Evolutionary conservation across 92 coral and sea anemone genomes (phyloP).

Genomic region (Porites divaricata): DNA sequence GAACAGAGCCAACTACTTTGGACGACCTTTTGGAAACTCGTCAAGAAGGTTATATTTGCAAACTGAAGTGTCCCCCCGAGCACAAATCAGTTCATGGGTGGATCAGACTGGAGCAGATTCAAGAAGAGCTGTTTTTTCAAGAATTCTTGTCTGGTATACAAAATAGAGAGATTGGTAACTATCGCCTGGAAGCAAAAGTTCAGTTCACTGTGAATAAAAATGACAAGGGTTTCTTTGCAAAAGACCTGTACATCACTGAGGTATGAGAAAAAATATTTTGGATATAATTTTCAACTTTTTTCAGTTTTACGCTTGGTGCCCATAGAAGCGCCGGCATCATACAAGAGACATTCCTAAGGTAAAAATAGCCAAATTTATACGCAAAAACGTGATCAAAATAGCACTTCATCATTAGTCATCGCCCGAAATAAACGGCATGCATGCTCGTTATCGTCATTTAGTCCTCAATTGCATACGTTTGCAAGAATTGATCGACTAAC

Average conservation of each 20-base stretch:
- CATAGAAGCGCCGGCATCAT: no score
- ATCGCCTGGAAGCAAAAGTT: conserved; percentile 40
- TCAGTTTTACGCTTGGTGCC: no score
- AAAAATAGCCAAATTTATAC: no score
- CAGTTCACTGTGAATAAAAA: conserved; percentile 49
- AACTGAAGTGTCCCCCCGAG: not conserved
- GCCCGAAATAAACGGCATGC: no score
- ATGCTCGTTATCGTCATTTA: no score
- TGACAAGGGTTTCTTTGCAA: conserved; percentile 38
- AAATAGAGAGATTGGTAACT: conserved; percentile 19
- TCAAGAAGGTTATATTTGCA: conserved; percentile 50
- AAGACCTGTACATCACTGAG: conserved; percentile 43
- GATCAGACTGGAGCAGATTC: conserved; percentile 9
- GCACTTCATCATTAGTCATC: no score
- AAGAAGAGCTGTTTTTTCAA: conserved; percentile 21
- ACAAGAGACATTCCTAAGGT: no score
- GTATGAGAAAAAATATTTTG: not conserved
- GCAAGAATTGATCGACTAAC: no score
- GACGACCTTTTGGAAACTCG: conserved; percentile 45
- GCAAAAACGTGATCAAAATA: no score
- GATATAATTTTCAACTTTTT: no score
- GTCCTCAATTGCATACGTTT: no score
- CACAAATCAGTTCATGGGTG: conserved; percentile 31
- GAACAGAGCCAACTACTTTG: conserved; percentile 9
- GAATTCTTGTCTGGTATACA: conserved; percentile 36